These are phyloP conservation scores for Barypeithes pellucidus DNA, from an alignment of 2,888 invertebrate species.

Conservation along the genomic window DNA sequence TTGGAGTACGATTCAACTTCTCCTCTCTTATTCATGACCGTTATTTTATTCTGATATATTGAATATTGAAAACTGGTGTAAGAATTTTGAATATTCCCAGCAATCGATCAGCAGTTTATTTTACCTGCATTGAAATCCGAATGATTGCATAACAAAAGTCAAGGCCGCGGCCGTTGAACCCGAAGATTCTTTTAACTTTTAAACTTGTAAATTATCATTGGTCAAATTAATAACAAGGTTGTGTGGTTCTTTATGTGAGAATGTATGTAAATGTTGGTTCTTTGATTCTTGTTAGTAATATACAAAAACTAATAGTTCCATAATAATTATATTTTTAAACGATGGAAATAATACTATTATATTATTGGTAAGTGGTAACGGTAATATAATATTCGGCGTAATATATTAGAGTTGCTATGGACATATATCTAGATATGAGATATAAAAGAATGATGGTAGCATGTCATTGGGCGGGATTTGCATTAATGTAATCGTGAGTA, in stretches of 20 bases:
- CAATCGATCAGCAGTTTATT: not conserved
- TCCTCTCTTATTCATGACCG: too few relatives aligned
- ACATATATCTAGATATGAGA: too few relatives aligned
- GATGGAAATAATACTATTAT: too few relatives aligned
- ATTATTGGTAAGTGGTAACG: not conserved
- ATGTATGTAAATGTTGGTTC: not conserved
- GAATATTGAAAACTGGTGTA: not conserved
- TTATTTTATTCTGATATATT: too few relatives aligned
- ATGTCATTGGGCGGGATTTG: too few relatives aligned
- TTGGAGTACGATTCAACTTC: too few relatives aligned
- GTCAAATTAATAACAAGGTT: conserved; percentile 34
- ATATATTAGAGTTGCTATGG: too few relatives aligned
- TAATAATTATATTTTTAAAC: not conserved
- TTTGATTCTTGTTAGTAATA: not conserved
- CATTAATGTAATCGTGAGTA: too few relatives aligned
- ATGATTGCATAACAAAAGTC: conserved; percentile 53
- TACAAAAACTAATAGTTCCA: not conserved
- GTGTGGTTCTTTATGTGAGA: conserved; percentile 13
- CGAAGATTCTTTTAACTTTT: conserved; percentile 29
- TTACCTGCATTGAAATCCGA: conserved; percentile 7
- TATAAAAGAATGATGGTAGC: too few relatives aligned
- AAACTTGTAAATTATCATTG: conserved; percentile 43
- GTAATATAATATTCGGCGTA: too few relatives aligned
- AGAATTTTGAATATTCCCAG: too few relatives aligned
- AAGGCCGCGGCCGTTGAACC: conserved; percentile 55